Evolutionary conservation across 2,113 vertebrate species (phyloP), one percentile per base, ranked within the genome.

Genomic region (Micromys minutus): DNA sequence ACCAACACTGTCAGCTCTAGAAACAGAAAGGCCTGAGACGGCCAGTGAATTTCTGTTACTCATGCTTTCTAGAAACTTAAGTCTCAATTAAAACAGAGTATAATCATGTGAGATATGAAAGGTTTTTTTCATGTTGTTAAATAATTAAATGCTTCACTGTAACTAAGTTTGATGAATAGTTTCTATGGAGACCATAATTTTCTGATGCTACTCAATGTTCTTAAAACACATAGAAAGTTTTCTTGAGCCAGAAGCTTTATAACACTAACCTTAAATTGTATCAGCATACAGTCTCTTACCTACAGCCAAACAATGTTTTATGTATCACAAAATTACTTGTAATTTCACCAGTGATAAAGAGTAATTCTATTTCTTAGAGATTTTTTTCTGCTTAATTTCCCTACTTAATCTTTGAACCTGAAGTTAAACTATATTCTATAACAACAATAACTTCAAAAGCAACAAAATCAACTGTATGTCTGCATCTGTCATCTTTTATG

Each of bases 51-150:
- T 4, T 81, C 55, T 16, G 79, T 17, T 75, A 34, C 45, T 85
- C 94, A 90, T 65, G 2, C 0, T 94, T 76, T 90, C 67, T 16
- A 0, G 42, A 94, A 90, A 95, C 95, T 95, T 67, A 69, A 94
- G 83, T 93, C 26, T 83, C 69, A 15, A 15, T 34, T 10, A 16
- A 81, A 52, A 5, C 34, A 57, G 1, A 3, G 2, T 39, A 57
- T 52, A 81, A 81, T 21, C 36, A 79, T 2, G 19, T 50, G n/a
- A n/a, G n/a, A n/a, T n/a, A n/a, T n/a, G n/a, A 36, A 52, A 21
- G 8, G 15, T 10, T 22, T 79, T 22, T 79, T 50, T 34, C 7
- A 15, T 9, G 21, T 9, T 65, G 63, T 13, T 65, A 31, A 29
- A 65, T 26, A 31, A 55, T 57, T 36, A 79, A 79, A 16, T 36